Evolutionary conservation across 2,888 invertebrate genomes (phyloP), one percentile per base, ranked within the genome.

Genomic region (Pseudoips prasinana): DNA sequence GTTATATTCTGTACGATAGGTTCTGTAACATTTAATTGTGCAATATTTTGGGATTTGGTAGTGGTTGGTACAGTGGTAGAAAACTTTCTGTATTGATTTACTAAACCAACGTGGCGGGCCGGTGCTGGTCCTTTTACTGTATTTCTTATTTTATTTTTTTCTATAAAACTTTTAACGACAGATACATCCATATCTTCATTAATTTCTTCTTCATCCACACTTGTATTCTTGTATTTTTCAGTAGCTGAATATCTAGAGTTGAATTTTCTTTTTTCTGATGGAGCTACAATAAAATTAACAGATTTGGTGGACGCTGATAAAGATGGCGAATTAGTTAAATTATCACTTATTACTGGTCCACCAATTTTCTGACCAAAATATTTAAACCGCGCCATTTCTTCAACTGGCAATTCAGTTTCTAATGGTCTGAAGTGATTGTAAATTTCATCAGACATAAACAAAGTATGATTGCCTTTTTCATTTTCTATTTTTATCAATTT

Each of bases 311-410:
- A 88, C n/a, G 88, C 85, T 24, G 85, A 85, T 25, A 84, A 47
- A 10, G 77, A 77, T n/a, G 88, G 86, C 8, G 84, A 80, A 53
- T 84, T 75, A 0, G 87, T 88, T 7, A 88, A 64, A 46, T 88
- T 89, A 39, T 88, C 89, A 38, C 56, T 81, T 8, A 88, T 76
- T 8, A 60, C 54, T 39, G 60, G 75, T 1, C 84, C 79, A 6
- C 76, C 85, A 23, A 89, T 60, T 64, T 94, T 94, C 60, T 93
- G 92, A 0, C 94, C 94, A 63, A 94, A 94, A 61, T 90, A 92
- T 36, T 93, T 81, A 70, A 94, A 94, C 7, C 93, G 93, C 28
- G 91, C 90, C 84, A 93, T 90, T 57, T 93, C 93, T 66, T 92
- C 92, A 24, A 89, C 90, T 0, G 92, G 91, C 33, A 92, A 73